Base-by-base conservation (phyloP, 1,140 invertebrate genomes). In the Drosophila parvula region DNA sequence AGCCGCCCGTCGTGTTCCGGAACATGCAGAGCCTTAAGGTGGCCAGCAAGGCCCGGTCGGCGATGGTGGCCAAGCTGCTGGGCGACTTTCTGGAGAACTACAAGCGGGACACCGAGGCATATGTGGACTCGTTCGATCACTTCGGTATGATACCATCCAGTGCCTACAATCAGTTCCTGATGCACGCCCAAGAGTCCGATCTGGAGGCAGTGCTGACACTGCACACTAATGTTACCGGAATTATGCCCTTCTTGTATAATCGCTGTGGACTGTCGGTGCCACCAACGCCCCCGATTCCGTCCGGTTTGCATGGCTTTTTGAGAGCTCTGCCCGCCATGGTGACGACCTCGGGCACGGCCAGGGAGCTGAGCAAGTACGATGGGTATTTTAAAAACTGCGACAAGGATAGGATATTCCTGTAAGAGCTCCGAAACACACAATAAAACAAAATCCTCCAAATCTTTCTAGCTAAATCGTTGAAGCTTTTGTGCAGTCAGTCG, bases 41-140 rank as follows among this genome's bases (percentile, higher is more conserved):
- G 82, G 94, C 95, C 73, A 95, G 96, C 70, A 97, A 97, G 92
- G 97, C 98, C 91, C 93, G 96, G 32, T 95, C 96, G 55, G 96
- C 97, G 12, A 95, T 98, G 73, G 95, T 98, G 50, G 97, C 97
- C 1, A 98, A 98, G 92, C 96, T 98, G 86, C 93, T 98, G n/a
- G 97, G 96, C 79, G 97, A 98, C 92, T 98, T 98, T 93, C 94
- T 98, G 53, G 96, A 97, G 92, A 93, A 97, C 61, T 98, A 98
- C 92, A 97, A 96, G 90, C 94, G 95, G 83, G 97, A 97, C 93
- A 97, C 96, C 0, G 96, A 97, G 74, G 91, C 96, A 32, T 96
- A 95, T 81, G 93, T 94, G 30, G 95, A 96, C 90, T 94, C 94
- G 28, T 94, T 94, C 70, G 95, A 96, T 83, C 93, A 94, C 76